A percentile compares a stretch with the other conserved stretches of the same genome.
Evolutionary conservation across 2,113 vertebrate genomes (phyloP).

Genomic region (Hypocryptadius cinnamomeus): DNA sequence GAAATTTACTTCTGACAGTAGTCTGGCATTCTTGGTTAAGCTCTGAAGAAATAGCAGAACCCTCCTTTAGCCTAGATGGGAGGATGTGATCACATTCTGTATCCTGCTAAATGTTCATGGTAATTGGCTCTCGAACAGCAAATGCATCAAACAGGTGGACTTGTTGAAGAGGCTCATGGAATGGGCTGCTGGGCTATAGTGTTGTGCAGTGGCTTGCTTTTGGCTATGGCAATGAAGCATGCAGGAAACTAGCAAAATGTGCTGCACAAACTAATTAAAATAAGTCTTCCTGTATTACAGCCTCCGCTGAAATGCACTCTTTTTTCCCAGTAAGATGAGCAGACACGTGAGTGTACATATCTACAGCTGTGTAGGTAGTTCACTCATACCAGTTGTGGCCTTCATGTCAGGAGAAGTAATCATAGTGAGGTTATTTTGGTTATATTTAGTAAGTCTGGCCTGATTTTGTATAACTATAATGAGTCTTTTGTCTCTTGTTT

Average conservation of each 20-base stretch:
- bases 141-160: not conserved
- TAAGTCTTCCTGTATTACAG: not conserved
- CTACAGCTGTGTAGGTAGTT: rapidly evolving
- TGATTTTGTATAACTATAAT: not conserved
- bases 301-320: not conserved
- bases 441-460: not conserved
- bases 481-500: not conserved
- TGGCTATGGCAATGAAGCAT: not conserved
- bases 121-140: not conserved
- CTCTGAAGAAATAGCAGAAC: not conserved
- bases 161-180: not conserved
- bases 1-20: not conserved
- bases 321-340: not conserved
- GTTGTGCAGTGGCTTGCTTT: not conserved
- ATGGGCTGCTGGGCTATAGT: not conserved
- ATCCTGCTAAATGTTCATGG: not conserved
- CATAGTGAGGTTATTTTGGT: not conserved
- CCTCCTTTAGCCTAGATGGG: not conserved
- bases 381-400: not conserved
- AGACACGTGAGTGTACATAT: rapidly evolving
- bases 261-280: not conserved
- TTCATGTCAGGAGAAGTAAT: not conserved
- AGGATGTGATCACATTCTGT: not conserved
- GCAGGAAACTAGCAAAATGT: not conserved
- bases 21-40: not conserved